These are phyloP conservation scores for Cataglyphis cursor DNA, from an alignment of 2,888 invertebrate species.

Conservation along the genomic window DNA sequence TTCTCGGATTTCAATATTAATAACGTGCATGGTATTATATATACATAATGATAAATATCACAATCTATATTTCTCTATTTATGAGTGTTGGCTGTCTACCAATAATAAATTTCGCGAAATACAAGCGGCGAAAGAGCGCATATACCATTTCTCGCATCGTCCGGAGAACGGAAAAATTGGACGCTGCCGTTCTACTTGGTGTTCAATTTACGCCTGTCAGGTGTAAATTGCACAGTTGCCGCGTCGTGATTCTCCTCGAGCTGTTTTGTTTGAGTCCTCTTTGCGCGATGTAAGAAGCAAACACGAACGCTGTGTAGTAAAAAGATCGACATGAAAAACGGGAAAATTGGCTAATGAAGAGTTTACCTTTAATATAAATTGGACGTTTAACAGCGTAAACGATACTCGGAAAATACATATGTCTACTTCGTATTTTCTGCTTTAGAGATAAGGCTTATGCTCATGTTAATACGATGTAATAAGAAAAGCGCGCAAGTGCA, in stretches of 20 bases:
- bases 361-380: slow-evolving; percentile 45
- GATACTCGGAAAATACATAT: slow-evolving; percentile 1
- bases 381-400: slow-evolving; percentile 34
- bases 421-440: slow-evolving; percentile 13
- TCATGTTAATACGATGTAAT: slow-evolving; percentile 44
- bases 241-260: slow-evolving; percentile 23
- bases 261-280: slow-evolving; percentile 26
- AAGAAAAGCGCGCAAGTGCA: slow-evolving; percentile 26
- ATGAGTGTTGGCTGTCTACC: neutral
- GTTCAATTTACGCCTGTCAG: slow-evolving; percentile 39
- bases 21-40: neutral
- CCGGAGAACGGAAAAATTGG: slow-evolving; percentile 23
- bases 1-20: slow-evolving; percentile 10
- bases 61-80: neutral
- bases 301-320: slow-evolving; percentile 15
- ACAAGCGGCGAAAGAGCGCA: neutral
- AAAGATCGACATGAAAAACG: slow-evolving; percentile 11
- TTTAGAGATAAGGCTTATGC: slow-evolving; percentile 21
- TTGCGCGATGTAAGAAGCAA: slow-evolving; percentile 29
- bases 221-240: slow-evolving; percentile 38
- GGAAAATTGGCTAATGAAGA: slow-evolving; percentile 46
- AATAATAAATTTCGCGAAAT: slow-evolving; percentile 6
- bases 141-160: slow-evolving; percentile 16
- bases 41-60: neutral
- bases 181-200: slow-evolving; percentile 31